Evolutionary conservation across 2,113 vertebrate species (phyloP).

Genomic region (Orthonyx spaldingii): DNA sequence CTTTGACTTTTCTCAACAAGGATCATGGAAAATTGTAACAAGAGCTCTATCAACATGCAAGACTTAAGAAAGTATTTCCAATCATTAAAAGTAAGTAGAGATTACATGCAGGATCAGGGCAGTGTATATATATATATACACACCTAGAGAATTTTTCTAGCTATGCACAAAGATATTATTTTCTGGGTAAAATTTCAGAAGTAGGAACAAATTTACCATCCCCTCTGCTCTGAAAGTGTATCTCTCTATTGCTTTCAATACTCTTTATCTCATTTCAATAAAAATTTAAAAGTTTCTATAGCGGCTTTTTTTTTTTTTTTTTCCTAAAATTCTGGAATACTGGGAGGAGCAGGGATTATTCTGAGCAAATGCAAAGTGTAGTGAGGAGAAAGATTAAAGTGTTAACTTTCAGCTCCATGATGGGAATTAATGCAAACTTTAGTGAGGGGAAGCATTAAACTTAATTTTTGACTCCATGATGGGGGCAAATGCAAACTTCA

Average conservation of each 20-base stretch:
- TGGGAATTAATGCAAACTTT: not conserved
- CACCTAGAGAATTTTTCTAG: not conserved
- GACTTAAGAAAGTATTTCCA: not conserved
- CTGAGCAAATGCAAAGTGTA: not conserved
- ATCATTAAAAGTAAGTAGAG: not conserved
- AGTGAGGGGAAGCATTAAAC: not conserved
- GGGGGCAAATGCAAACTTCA: not conserved
- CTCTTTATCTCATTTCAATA: not conserved
- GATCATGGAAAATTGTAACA: fast-evolving
- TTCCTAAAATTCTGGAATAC: not conserved
- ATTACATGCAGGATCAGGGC: not conserved
- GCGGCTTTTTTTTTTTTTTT: not conserved
- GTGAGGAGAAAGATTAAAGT: not conserved
- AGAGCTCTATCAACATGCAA: not conserved
- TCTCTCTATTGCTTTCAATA: not conserved
- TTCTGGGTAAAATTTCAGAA: not conserved
- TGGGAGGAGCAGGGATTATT: not conserved
- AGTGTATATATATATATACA: not conserved
- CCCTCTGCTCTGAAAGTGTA: not conserved
- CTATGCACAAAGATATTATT: not conserved
- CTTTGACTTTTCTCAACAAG: not conserved
- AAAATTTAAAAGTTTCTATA: not conserved
- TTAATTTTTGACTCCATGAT: not conserved
- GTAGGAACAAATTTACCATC: not conserved
- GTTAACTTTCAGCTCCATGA: not conserved